Conservation (phyloP, 2,888 invertebrate species). For the Ichneumoninae sp. region DNA sequence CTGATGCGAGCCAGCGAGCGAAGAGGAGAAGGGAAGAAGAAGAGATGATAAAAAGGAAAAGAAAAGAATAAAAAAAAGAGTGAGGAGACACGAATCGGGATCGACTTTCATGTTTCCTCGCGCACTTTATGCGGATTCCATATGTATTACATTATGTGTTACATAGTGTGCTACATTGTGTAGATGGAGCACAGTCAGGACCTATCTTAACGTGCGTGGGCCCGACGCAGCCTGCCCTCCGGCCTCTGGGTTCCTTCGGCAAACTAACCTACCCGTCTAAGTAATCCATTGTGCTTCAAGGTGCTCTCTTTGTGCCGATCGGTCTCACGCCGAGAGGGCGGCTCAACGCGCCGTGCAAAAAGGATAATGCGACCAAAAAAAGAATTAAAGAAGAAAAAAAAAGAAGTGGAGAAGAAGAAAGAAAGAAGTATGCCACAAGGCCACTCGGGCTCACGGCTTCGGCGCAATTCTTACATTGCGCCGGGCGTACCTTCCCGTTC, state of each 20-base stretch:
- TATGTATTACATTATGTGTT: slow-evolving; percentile 34
- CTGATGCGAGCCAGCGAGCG: background rate
- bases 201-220: slow-evolving; percentile 82
- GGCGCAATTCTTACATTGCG: slow-evolving; percentile 72
- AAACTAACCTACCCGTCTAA: slow-evolving; percentile 83
- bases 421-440: slow-evolving; percentile 80
- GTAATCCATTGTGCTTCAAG: slow-evolving; percentile 81
- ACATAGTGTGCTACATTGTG: slow-evolving; percentile 14
- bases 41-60: slow-evolving; percentile 26
- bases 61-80: slow-evolving; percentile 2
- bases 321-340: slow-evolving; percentile 78
- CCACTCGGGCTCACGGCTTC: slow-evolving; percentile 72
- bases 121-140: slow-evolving; percentile 42
- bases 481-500: background rate
- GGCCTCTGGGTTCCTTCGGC: slow-evolving; percentile 76
- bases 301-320: slow-evolving; percentile 78
- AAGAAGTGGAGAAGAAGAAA: slow-evolving; percentile 64
- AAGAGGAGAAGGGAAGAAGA: background rate
- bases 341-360: slow-evolving; percentile 69
- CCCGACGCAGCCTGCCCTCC: slow-evolving; percentile 71
- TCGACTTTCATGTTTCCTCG: slow-evolving; percentile 49
- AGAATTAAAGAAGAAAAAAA: background rate
- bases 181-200: slow-evolving; percentile 74
- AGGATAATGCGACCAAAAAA: slow-evolving; percentile 56
- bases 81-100: slow-evolving; percentile 36